phyloP scores from a whole-genome alignment of 2,888 invertebrate species.

The Megastigmus dorsalis region DNA sequence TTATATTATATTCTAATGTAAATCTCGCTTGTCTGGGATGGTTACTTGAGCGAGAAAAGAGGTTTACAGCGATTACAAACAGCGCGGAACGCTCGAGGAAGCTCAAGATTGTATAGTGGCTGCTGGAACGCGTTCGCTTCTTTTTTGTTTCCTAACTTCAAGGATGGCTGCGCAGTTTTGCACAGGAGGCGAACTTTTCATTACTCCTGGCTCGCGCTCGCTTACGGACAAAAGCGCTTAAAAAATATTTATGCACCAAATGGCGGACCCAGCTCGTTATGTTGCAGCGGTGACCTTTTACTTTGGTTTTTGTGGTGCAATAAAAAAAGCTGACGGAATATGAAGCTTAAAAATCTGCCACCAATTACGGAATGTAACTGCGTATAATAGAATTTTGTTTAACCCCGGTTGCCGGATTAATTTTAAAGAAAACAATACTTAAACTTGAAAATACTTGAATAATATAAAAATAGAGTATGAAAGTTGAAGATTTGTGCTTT shows the following conservation, averaged over 20 bases:
- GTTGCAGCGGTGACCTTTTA: too few species aligned
- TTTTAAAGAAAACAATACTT: too few species aligned
- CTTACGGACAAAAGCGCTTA: conserved; percentile 12
- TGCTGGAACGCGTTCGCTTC: too few species aligned
- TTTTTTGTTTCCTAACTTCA: conserved; percentile 24
- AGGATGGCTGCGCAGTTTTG: conserved; percentile 7
- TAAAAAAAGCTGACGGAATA: too few species aligned
- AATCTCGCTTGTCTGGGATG: neutral
- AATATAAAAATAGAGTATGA: too few species aligned
- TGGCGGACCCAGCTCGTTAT: neutral
- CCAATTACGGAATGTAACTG: too few species aligned
- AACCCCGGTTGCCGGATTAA: too few species aligned
- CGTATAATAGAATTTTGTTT: too few species aligned
- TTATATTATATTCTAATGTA: conserved; percentile 1
- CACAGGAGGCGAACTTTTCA: conserved; percentile 5
- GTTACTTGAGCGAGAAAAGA: neutral
- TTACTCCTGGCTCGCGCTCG: conserved; percentile 21
- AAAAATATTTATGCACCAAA: conserved; percentile 27
- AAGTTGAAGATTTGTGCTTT: too few species aligned
- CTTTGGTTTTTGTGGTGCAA: conserved; percentile 4
- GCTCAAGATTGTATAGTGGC: neutral
- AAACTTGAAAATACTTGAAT: too few species aligned
- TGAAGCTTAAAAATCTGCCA: too few species aligned
- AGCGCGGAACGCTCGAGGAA: neutral
- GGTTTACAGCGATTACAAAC: conserved; percentile 15